Percentiles rank a stretch among this genome's conserved stretches.
Conservation (phyloP, 2,888 invertebrate genomes). For the Microplitis manilae region DNA sequence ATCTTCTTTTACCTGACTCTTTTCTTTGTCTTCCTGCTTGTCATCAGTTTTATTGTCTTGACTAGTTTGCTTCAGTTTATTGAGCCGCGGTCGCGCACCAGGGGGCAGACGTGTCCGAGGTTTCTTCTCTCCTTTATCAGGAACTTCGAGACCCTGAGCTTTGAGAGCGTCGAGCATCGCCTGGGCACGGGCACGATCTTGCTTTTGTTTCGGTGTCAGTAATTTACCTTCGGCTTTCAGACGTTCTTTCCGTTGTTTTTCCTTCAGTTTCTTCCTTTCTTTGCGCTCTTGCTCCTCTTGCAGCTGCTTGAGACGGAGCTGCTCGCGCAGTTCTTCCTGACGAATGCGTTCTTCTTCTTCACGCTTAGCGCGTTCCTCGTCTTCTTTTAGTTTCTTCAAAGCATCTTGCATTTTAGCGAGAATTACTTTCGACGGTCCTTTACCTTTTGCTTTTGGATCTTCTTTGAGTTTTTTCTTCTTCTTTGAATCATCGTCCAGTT, state of each 20-base stretch:
- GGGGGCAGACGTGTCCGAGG: constrained; percentile 74
- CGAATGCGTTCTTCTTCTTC: constrained; percentile 88
- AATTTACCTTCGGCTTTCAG: constrained; percentile 97
- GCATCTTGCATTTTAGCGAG: constrained; percentile 95
- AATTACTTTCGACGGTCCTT: constrained; percentile 87
- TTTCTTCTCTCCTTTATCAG: constrained; percentile 78
- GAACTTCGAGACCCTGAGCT: constrained; percentile 89
- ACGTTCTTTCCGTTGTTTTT: constrained; percentile 92
- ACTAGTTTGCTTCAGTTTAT: constrained; percentile 79
- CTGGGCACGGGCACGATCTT: constrained; percentile 89
- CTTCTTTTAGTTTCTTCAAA: constrained; percentile 89
- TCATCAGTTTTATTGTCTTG: constrained; percentile 73
- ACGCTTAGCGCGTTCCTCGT: constrained; percentile 82
- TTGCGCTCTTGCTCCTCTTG: constrained; percentile 89
- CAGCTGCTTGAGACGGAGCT: constrained; percentile 81
- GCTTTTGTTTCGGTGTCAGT: constrained; percentile 93
- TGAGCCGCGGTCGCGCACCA: constrained; percentile 84
- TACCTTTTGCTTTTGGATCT: constrained; percentile 72
- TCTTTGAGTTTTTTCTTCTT: constrained; percentile 73
- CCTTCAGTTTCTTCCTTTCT: constrained; percentile 90
- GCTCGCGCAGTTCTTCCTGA: constrained; percentile 83
- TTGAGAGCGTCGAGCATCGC: constrained; percentile 91
- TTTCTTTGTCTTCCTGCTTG: constrained; percentile 68
- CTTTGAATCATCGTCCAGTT: constrained; percentile 69
- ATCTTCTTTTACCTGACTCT: constrained; percentile 49